Evolutionary conservation across 2,797 vertebrate genomes (phyloP), one percentile per base, ranked within the genome.

Genomic region (Mus caroli): DNA sequence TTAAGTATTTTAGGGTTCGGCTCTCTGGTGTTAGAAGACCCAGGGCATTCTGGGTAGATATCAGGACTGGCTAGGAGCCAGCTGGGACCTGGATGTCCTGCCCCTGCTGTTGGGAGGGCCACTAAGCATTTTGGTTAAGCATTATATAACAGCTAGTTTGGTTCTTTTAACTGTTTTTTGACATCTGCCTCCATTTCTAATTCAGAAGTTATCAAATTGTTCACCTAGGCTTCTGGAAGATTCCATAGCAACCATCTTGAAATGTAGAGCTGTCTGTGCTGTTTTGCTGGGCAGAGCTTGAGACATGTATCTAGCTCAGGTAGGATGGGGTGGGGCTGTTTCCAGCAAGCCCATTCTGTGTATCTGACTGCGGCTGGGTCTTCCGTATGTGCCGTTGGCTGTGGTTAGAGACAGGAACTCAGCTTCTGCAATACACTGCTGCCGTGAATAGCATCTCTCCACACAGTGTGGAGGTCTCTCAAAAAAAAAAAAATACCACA

Each of bases 11-110:
- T 58, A 62, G 17, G 67, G 88, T 97, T 96, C 94, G 12, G n/a
- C 93, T 71, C 11, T 96, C 92, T 96, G 12, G n/a, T 93, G 76
- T 94, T 94, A 60, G 90, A 93, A 85, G 62, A 90, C 54, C 52
- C 37, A 6, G 83, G 76, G 87, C 94, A 96, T 91, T 75, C 96
- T 96, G 37, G 46, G 13, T 43, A 26, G 0, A 31, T 94, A 56
- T 92, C 96, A 93, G n/a, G 96, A 37, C 20, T 94, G 50, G 88
- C 97, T 37, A 95, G 96, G 97, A 97, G 90, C 96, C 9, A 71
- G 14, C 96, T 95, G 75, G 54, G 91, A 94, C 28, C 26, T 91
- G 4, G 69, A 92, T 94, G 75, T 75, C 93, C 88, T 0, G 28
- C 92, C 50, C 76, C 87, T 73, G 46, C 75, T 24, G 7, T 77